These are phyloP conservation scores for Oryzias javanicus DNA, from an alignment of 2,113 vertebrate genomes.

Conservation along the genomic window DNA sequence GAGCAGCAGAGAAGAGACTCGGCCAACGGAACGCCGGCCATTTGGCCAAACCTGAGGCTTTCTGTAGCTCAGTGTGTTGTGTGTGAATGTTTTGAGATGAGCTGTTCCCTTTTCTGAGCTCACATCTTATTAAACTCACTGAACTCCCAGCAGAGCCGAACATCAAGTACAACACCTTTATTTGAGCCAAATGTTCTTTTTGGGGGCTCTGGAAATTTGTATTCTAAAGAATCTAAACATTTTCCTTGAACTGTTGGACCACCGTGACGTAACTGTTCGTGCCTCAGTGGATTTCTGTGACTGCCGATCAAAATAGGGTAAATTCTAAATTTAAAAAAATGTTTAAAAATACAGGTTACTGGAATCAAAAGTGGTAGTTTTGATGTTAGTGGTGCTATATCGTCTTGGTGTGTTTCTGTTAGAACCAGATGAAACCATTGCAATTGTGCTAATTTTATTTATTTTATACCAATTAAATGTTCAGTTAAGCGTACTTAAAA, in stretches of 20 bases:
- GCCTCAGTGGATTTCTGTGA: not conserved
- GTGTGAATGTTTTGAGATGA: conserved; percentile 46
- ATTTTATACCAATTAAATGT: too few species aligned
- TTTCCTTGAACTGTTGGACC: conserved; percentile 4
- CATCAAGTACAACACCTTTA: conserved; percentile 12
- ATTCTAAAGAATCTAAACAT: not conserved
- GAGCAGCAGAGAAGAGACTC: conserved; percentile 40
- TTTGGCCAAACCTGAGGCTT: conserved; percentile 41
- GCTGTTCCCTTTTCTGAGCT: conserved; percentile 30
- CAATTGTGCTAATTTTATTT: too few species aligned
- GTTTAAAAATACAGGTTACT: not conserved
- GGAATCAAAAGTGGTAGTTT: too few species aligned
- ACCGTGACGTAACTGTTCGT: not conserved
- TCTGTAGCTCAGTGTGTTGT: conserved; percentile 36
- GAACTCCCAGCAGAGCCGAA: conserved; percentile 29
- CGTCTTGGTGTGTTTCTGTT: too few species aligned
- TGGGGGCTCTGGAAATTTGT: not conserved
- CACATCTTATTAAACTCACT: conserved; percentile 40
- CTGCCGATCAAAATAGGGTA: not conserved
- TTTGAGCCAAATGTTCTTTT: conserved; percentile 12
- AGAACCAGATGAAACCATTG: too few species aligned
- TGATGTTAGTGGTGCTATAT: too few species aligned
- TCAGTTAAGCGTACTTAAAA: too few species aligned
- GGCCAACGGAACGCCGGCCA: conserved; percentile 52
- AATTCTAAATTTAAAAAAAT: not conserved